These are phyloP conservation scores for Drosophila bunnanda DNA, from an alignment of 2,888 invertebrate species.

Conservation along the genomic window DNA sequence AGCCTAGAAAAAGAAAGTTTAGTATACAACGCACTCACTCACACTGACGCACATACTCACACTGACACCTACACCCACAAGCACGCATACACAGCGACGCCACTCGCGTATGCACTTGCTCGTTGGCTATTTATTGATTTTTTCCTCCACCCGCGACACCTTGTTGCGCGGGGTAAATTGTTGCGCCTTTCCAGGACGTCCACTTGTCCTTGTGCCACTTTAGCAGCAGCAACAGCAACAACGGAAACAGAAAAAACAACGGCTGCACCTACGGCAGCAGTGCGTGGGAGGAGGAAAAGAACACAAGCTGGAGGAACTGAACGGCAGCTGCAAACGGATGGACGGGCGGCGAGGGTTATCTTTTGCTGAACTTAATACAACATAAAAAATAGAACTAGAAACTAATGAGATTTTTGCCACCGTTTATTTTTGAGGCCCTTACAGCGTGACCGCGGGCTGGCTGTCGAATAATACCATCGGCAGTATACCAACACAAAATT, in stretches of 20 bases:
- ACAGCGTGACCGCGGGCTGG: background rate
- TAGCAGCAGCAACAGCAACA: slow-evolving; percentile 17
- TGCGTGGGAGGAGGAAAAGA: slow-evolving; percentile 19
- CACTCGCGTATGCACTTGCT: slow-evolving; percentile 54
- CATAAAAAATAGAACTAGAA: slow-evolving; percentile 39
- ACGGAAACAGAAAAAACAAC: slow-evolving; percentile 19
- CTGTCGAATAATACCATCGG: too few relatives aligned
- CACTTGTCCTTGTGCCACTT: slow-evolving; percentile 45
- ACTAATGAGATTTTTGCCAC: slow-evolving; percentile 55
- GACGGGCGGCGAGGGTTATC: slow-evolving; percentile 1
- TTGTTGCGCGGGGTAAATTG: slow-evolving; percentile 73
- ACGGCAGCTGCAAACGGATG: background rate
- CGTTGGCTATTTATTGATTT: slow-evolving; percentile 68
- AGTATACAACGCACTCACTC: slow-evolving; percentile 59
- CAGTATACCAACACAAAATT: too few relatives aligned
- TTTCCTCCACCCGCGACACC: slow-evolving; percentile 58
- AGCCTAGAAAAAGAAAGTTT: slow-evolving; percentile 77
- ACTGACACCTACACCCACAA: slow-evolving; percentile 35
- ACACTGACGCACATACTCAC: slow-evolving; percentile 40
- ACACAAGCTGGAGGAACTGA: background rate
- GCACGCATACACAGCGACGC: slow-evolving; percentile 30
- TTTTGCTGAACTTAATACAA: slow-evolving; percentile 32
- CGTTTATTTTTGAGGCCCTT: slow-evolving; percentile 29
- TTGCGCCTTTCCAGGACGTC: slow-evolving; percentile 70
- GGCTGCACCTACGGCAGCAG: slow-evolving; percentile 3